phyloP scores from a whole-genome alignment of 2,888 invertebrate genomes.

The Lymantria dispar region DNA sequence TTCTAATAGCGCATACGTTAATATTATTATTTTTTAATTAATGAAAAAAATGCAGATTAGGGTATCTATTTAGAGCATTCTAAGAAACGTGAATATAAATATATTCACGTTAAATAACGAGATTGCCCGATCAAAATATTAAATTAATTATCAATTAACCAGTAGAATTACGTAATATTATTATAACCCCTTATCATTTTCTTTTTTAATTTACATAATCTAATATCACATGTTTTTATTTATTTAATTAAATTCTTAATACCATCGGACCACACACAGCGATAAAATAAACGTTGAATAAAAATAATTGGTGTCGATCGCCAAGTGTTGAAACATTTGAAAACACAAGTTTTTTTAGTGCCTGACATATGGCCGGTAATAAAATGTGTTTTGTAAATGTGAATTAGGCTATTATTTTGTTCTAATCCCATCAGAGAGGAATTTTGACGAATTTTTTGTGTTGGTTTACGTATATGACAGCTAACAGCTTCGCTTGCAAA shows the following conservation, averaged over 20 bases:
- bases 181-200: not conserved
- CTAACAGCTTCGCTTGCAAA: too few relatives aligned
- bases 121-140: too few relatives aligned
- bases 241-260: slow-evolving; percentile 21
- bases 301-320: slow-evolving; percentile 22
- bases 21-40: too few relatives aligned
- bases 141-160: too few relatives aligned
- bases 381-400: not conserved
- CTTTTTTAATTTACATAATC: not conserved
- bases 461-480: too few relatives aligned
- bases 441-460: not conserved
- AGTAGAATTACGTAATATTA: too few relatives aligned
- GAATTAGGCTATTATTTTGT: not conserved
- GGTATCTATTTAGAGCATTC: too few relatives aligned
- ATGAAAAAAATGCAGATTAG: too few relatives aligned
- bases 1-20: too few relatives aligned
- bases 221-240: not conserved
- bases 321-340: slow-evolving; percentile 14
- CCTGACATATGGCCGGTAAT: not conserved
- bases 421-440: not conserved
- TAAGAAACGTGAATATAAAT: too few relatives aligned
- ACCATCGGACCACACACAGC: slow-evolving; percentile 27
- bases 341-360: not conserved
- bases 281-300: slow-evolving; percentile 18
- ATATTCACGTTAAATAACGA: too few relatives aligned